Percentiles rank a stretch among this genome's conserved stretches.
phyloP scores from a whole-genome alignment of 2,113 vertebrate genomes.

The Aplodontia rufa region DNA sequence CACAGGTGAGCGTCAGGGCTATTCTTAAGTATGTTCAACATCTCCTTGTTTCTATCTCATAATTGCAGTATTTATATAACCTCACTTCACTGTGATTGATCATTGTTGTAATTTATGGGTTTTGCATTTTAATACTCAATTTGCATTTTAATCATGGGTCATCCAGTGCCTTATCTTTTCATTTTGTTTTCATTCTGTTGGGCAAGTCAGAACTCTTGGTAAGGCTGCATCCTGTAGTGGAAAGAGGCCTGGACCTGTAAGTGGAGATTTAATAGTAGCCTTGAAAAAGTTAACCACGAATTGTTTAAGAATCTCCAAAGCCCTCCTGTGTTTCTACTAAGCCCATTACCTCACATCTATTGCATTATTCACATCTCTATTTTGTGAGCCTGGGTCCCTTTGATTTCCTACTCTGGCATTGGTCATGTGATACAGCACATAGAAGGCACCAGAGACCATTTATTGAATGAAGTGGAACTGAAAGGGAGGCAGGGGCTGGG shows the following conservation, averaged over 20 bases:
- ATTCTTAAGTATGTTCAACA: neutral
- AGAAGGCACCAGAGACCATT: neutral
- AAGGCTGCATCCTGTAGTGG: neutral
- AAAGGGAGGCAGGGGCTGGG: neutral
- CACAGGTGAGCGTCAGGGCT: neutral
- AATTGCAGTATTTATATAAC: neutral
- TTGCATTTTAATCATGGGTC: slow-evolving; percentile 13
- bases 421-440: neutral
- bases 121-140: slow-evolving; percentile 12
- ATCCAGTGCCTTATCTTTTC: neutral
- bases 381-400: neutral
- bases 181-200: neutral
- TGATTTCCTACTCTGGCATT: neutral
- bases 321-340: neutral
- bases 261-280: neutral
- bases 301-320: neutral
- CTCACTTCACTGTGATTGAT: neutral
- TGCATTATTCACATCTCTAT: neutral
- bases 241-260: neutral
- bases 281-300: neutral
- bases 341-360: accelerated
- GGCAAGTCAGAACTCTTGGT: neutral
- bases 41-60: neutral
- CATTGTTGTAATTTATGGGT: neutral
- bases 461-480: neutral